These are phyloP conservation scores for Monodelphis domestica DNA, from an alignment of 2,797 vertebrate species.

Conservation along the genomic window DNA sequence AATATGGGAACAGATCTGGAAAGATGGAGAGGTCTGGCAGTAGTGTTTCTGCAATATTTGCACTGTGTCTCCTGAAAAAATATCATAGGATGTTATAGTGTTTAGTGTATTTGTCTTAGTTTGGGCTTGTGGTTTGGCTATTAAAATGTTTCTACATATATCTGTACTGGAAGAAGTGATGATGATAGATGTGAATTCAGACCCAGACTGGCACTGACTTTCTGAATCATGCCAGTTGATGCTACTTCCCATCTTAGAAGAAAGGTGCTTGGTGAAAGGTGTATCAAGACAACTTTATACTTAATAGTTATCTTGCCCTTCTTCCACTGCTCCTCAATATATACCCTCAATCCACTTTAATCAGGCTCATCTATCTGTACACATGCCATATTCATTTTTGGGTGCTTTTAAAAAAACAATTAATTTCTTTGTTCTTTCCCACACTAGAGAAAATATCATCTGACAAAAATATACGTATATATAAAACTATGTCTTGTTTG, in stretches of 20 bases:
- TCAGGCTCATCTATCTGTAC: background rate
- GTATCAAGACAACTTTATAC: background rate
- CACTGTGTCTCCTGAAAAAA: background rate
- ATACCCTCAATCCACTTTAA: background rate
- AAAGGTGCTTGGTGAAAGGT: background rate
- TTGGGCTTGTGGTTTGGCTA: background rate
- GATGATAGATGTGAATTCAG: background rate
- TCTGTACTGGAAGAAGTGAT: background rate
- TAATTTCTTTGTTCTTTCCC: too few species aligned
- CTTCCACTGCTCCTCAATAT: background rate
- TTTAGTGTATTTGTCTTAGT: background rate
- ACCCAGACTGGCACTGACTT: background rate
- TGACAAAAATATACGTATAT: too few species aligned
- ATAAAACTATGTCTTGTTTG: too few species aligned
- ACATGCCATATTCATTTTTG: background rate
- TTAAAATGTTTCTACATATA: background rate
- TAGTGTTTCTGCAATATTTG: too few species aligned
- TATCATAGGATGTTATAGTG: background rate
- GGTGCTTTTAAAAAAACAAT: too few species aligned
- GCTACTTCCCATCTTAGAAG: background rate
- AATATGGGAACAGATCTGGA: too few species aligned
- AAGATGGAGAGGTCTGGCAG: too few species aligned
- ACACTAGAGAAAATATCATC: too few species aligned
- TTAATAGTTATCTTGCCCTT: background rate
- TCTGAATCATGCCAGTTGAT: background rate